A percentile compares a stretch with the other conserved stretches of the same genome.
phyloP scores from a whole-genome alignment of 2,797 vertebrate species.

The Megalops cyprinoides region DNA sequence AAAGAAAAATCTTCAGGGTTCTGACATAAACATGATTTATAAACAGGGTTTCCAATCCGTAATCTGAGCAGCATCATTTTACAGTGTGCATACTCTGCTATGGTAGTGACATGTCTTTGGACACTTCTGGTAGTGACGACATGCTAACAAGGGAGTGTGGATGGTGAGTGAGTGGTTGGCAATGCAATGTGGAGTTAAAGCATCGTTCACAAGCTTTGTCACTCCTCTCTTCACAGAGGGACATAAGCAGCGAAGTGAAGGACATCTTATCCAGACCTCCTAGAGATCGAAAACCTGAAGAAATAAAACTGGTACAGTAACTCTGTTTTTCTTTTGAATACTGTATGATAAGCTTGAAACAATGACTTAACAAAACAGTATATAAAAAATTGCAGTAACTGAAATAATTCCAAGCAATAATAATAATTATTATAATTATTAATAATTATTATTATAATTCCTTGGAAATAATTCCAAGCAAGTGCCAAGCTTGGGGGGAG shows the following conservation, averaged over 20 bases:
- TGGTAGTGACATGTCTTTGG: conserved; percentile 2
- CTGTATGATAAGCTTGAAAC: background rate
- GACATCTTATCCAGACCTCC: conserved; percentile 31
- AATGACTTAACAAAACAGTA: no score
- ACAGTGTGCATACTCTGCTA: background rate
- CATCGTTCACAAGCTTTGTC: background rate
- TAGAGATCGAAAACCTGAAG: conserved; percentile 35
- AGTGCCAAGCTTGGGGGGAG: no score
- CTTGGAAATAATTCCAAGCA: background rate
- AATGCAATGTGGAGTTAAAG: no score
- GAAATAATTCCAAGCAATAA: background rate
- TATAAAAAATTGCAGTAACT: background rate
- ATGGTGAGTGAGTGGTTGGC: no score
- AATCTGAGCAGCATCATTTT: background rate
- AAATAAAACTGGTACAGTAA: conserved; percentile 28
- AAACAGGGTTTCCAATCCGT: no score
- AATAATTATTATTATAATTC: no score
- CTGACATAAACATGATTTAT: background rate
- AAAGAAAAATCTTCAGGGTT: background rate
- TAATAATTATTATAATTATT: no score
- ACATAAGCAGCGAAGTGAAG: conserved; percentile 28
- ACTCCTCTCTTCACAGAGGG: conserved; percentile 32
- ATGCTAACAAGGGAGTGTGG: background rate
- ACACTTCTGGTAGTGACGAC: background rate
- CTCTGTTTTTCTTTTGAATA: no score